A percentile compares a stretch with the other conserved stretches of the same genome.
Conservation (phyloP, 2,797 vertebrate species). For the Argentina silus region DNA sequence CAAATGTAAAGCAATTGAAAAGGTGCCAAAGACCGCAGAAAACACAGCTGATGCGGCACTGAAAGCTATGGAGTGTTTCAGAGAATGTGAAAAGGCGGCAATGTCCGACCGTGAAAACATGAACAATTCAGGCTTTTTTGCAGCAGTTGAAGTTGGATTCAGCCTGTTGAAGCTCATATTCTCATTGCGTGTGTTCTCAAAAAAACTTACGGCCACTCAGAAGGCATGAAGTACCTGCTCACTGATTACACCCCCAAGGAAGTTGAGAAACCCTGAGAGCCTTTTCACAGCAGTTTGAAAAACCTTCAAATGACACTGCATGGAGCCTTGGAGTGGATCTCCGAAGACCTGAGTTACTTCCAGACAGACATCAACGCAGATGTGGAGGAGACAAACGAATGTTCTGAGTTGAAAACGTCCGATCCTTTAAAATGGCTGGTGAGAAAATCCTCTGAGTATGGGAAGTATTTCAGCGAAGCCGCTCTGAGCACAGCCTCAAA, state of each 20-base stretch:
- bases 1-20: slow-evolving; percentile 65
- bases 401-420: slow-evolving; percentile 66
- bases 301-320: slow-evolving; percentile 72
- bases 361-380: slow-evolving; percentile 79
- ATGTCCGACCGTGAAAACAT: slow-evolving; percentile 67
- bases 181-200: slow-evolving; percentile 68
- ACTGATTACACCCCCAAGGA: slow-evolving; percentile 78
- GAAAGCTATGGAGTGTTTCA: slow-evolving; percentile 82
- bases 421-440: slow-evolving; percentile 78
- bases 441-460: slow-evolving; percentile 71
- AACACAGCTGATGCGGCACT: slow-evolving; percentile 71
- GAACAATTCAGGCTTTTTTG: slow-evolving; percentile 76
- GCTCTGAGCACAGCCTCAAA: slow-evolving; percentile 1
- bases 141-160: slow-evolving; percentile 81
- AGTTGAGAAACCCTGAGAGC: slow-evolving; percentile 71
- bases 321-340: slow-evolving; percentile 82
- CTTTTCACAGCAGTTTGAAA: slow-evolving; percentile 77
- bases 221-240: slow-evolving; percentile 78
- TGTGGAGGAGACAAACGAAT: slow-evolving; percentile 49
- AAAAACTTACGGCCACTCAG: slow-evolving; percentile 46
- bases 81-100: slow-evolving; percentile 75
- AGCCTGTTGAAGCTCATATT: slow-evolving; percentile 77
- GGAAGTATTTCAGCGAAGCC: slow-evolving; percentile 74
- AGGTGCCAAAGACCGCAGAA: slow-evolving; percentile 54
- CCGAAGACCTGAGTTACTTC: slow-evolving; percentile 85